A percentile compares a stretch with the other conserved stretches of the same genome.
phyloP scores from a whole-genome alignment of 2,888 invertebrate species.

The Labia minor region DNA sequence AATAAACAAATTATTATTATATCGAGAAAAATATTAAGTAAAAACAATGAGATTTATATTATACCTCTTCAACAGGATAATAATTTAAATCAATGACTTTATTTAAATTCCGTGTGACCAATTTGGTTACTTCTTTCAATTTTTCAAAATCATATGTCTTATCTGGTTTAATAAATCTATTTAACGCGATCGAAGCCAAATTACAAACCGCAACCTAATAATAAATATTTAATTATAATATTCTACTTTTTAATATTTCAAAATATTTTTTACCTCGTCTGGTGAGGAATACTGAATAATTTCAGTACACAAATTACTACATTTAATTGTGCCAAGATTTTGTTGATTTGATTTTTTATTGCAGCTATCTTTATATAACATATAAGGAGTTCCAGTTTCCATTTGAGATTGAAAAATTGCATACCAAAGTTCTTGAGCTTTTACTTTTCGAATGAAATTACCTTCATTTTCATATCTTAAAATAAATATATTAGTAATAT shows the following conservation, averaged over 20 bases:
- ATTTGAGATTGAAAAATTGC: conserved; percentile 90
- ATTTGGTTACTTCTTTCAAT: conserved; percentile 43
- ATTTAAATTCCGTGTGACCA: conserved; percentile 48
- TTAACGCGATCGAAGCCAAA: conserved; percentile 49
- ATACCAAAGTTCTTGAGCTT: conserved; percentile 84
- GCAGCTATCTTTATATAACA: conserved; percentile 93
- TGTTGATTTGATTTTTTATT: conserved; percentile 96
- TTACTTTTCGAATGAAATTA: conserved; percentile 43
- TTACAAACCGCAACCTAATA: conserved; percentile 48
- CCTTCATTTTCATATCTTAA: conserved; percentile 70
- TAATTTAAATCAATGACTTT: conserved; percentile 51
- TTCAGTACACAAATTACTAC: conserved; percentile 96
- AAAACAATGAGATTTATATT: conserved; percentile 1
- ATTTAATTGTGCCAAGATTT: conserved; percentile 95
- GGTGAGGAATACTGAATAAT: conserved; percentile 86
- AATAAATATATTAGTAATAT: not conserved
- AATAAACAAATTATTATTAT: not conserved
- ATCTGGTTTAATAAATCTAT: conserved; percentile 42
- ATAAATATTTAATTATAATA: conserved; percentile 17
- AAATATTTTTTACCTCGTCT: conserved; percentile 54
- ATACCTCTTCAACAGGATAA: conserved; percentile 47
- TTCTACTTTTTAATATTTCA: not conserved
- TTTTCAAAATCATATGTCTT: conserved; percentile 44
- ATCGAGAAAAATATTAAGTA: not conserved
- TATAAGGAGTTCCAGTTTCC: conserved; percentile 97